phyloP scores from a whole-genome alignment of 2,888 invertebrate genomes.

The Hoplodrina ambigua region DNA sequence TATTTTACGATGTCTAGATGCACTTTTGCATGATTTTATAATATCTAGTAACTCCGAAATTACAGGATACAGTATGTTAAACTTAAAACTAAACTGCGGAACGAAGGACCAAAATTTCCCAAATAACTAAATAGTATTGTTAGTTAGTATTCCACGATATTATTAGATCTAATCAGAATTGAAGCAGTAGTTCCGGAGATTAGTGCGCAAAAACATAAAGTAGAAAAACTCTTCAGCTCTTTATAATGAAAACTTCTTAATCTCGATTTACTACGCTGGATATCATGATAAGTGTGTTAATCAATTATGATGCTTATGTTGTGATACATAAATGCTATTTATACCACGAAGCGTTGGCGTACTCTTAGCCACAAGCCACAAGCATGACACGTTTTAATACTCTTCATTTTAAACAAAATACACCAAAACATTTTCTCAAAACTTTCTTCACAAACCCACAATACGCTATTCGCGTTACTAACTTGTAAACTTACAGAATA shows the following conservation, averaged over 20 bases:
- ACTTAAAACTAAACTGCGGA: neutral
- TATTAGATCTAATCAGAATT: no score
- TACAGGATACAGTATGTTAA: neutral
- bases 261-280: no score
- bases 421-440: conserved; percentile 35
- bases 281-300: neutral
- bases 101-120: neutral
- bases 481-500: conserved; percentile 44
- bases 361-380: neutral
- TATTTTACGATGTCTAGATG: neutral
- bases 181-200: no score
- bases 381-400: conserved; percentile 4
- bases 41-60: neutral
- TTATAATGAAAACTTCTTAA: no score
- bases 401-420: conserved; percentile 15
- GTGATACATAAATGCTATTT: no score
- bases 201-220: no score
- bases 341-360: neutral
- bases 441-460: conserved; percentile 28
- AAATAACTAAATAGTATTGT: no score
- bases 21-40: conserved; percentile 19
- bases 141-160: no score
- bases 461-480: conserved; percentile 11
- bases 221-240: no score
- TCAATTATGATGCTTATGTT: neutral